phyloP scores from a whole-genome alignment of 2,797 vertebrate genomes.

The Hypotaenidia okinawae region DNA sequence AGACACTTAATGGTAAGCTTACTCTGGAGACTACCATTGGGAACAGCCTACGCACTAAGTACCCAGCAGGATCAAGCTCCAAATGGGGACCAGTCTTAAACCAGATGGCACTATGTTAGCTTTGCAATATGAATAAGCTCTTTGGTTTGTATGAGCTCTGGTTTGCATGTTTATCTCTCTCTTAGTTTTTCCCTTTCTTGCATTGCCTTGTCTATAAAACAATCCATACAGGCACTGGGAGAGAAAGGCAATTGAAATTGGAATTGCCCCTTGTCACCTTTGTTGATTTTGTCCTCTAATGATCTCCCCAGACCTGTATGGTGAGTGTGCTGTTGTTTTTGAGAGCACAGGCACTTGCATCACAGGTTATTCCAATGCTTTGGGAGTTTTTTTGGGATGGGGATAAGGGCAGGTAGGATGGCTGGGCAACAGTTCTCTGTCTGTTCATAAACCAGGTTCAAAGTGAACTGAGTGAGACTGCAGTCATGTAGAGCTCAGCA shows the following conservation, averaged over 20 bases:
- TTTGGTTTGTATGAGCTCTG: background rate
- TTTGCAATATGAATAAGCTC: background rate
- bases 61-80: background rate
- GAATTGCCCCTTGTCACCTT: background rate
- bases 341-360: background rate
- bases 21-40: background rate
- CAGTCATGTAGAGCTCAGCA: background rate
- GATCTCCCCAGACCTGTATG: background rate
- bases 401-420: background rate
- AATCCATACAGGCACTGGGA: background rate
- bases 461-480: background rate
- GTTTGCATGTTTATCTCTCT: background rate
- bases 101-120: background rate
- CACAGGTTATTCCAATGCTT: background rate
- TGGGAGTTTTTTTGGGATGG: accelerated
- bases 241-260: background rate
- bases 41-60: background rate
- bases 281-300: background rate
- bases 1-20: background rate
- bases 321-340: background rate
- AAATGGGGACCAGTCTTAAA: background rate
- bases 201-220: background rate
- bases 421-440: background rate
- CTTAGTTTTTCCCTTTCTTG: background rate
- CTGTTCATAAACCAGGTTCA: background rate